Percentiles rank a stretch among this genome's conserved stretches.
Evolutionary conservation across 2,113 vertebrate genomes (phyloP).

Genomic region (Cariama cristata): DNA sequence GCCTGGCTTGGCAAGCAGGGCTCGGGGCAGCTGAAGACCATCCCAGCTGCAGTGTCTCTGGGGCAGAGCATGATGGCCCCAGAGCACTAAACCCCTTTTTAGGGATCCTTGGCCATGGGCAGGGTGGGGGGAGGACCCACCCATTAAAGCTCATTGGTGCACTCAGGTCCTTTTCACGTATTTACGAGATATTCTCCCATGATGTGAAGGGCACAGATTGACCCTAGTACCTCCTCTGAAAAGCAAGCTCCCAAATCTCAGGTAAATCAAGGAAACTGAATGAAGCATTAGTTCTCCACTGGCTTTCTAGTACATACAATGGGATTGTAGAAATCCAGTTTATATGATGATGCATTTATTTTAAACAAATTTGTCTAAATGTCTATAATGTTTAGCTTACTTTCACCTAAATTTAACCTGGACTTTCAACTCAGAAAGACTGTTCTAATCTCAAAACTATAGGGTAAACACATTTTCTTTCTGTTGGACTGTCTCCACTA

Average conservation of each 20-base stretch:
- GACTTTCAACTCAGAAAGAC: not conserved
- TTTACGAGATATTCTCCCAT: not conserved
- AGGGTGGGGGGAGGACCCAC: accelerated
- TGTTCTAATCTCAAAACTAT: not conserved
- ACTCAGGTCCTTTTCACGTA: not conserved
- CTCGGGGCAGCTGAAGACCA: accelerated
- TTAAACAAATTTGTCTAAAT: not conserved
- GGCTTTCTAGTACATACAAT: not conserved
- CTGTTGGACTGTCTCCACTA: not conserved
- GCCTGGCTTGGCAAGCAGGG: not conserved
- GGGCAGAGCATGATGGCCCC: accelerated
- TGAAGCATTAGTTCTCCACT: not conserved
- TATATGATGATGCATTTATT: not conserved
- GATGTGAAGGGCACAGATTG: not conserved
- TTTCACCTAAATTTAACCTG: not conserved
- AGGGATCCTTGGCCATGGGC: not conserved
- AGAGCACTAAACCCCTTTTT: not conserved
- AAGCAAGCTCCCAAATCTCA: not conserved
- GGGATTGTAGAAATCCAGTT: not conserved
- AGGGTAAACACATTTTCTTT: not conserved
- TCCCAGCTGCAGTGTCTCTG: not conserved
- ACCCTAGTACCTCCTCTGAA: not conserved
- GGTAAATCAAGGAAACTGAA: not conserved
- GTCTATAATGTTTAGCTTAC: not conserved
- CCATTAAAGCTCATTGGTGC: accelerated